Evolutionary conservation across 1,140 invertebrate genomes (phyloP).

Genomic region (Nebria ingens): DNA sequence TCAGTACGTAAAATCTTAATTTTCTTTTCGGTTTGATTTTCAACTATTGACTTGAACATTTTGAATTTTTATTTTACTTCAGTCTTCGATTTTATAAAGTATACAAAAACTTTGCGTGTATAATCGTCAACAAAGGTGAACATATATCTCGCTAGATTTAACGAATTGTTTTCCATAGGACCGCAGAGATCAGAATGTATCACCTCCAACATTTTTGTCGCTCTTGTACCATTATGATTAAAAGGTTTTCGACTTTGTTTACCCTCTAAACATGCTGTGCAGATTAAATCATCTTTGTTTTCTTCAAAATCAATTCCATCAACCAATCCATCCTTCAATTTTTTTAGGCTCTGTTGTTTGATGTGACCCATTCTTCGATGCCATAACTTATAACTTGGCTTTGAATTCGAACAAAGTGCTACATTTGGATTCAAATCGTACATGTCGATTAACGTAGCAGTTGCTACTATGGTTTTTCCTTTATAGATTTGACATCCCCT

Average conservation of each 20-base stretch:
- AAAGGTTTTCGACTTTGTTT: background rate
- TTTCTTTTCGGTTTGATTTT: conserved; percentile 10
- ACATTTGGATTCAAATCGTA: conserved; percentile 4
- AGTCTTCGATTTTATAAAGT: conserved; percentile 18
- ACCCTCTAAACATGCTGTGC: background rate
- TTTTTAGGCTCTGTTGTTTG: background rate
- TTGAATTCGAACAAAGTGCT: background rate
- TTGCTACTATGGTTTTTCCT: background rate
- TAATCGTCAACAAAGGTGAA: conserved; percentile 13
- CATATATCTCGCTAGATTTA: conserved; percentile 10
- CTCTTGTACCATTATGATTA: background rate
- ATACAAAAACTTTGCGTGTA: conserved; percentile 12
- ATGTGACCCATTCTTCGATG: conserved; percentile 15
- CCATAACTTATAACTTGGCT: conserved; percentile 5
- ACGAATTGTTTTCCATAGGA: conserved; percentile 2
- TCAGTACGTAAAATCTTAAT: conserved; percentile 16
- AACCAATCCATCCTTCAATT: conserved; percentile 4
- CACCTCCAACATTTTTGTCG: conserved; percentile 1
- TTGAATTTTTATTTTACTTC: conserved; percentile 12
- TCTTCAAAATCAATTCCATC: conserved; percentile 10
- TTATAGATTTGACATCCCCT: background rate
- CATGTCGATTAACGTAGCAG: background rate
- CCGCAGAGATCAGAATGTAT: conserved; percentile 14
- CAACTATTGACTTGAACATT: background rate
- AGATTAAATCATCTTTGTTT: background rate